Conservation (phyloP, 2,113 vertebrate genomes). For the Vidua macroura region DNA sequence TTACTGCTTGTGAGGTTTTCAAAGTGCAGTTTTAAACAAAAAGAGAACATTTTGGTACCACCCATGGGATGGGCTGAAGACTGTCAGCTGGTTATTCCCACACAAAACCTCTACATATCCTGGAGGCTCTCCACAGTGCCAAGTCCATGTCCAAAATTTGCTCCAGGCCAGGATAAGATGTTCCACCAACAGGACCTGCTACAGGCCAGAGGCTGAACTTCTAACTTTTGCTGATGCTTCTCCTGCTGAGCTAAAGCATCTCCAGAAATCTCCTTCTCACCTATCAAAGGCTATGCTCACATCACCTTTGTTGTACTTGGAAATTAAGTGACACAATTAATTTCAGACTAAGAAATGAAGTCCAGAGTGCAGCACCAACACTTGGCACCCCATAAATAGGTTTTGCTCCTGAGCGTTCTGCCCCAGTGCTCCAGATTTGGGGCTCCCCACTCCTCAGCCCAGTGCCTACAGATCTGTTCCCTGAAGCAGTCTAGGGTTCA, state of each 20-base stretch:
- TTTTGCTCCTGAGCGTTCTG: background rate
- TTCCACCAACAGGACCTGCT: background rate
- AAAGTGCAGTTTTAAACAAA: background rate
- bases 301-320: background rate
- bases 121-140: background rate
- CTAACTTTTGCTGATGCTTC: background rate
- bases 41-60: background rate
- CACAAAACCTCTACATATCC: background rate
- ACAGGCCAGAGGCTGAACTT: background rate
- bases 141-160: background rate
- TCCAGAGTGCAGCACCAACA: background rate
- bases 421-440: background rate
- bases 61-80: background rate
- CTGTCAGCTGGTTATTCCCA: background rate
- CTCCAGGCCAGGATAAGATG: background rate
- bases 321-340: background rate
- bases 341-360: background rate
- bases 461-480: background rate
- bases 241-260: background rate
- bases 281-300: background rate
- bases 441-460: background rate
- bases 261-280: background rate
- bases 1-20: background rate
- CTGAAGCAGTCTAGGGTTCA: background rate
- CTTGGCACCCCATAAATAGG: rapidly evolving